Conservation (phyloP, 2,797 vertebrate genomes). For the Psittacula echo region DNA sequence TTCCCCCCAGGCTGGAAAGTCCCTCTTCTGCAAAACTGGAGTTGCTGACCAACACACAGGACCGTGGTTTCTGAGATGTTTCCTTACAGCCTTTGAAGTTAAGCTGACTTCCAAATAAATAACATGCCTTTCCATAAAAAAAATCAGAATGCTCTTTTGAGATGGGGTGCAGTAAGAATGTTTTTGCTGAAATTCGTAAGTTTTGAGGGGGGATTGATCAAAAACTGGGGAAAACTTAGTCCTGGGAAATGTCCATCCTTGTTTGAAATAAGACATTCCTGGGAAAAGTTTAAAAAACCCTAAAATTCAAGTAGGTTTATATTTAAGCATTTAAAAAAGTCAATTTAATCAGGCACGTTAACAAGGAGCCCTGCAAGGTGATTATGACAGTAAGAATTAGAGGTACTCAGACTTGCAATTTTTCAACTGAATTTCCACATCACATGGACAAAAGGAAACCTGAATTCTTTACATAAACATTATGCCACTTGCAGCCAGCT, state of each 20-base stretch:
- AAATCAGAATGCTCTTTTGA: not conserved
- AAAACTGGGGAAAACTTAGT: not conserved
- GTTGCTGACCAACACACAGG: not conserved
- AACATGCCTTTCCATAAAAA: not conserved
- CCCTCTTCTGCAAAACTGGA: not conserved
- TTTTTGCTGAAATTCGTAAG: not conserved
- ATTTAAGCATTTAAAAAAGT: not conserved
- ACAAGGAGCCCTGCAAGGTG: not conserved
- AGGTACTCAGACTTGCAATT: not conserved
- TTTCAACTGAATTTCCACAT: not conserved
- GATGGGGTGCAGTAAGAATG: not conserved
- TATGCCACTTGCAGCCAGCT: not conserved
- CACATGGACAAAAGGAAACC: not conserved
- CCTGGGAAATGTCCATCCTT: not conserved
- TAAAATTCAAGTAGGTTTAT: not conserved
- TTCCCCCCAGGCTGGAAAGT: not conserved
- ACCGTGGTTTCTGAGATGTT: fast-evolving
- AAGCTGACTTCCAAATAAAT: not conserved
- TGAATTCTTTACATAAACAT: not conserved
- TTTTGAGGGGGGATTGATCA: not conserved
- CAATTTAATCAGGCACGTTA: not conserved
- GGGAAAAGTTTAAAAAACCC: not conserved
- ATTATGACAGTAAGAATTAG: not conserved
- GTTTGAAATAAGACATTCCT: not conserved
- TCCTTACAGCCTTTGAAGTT: not conserved